Conservation (phyloP, 1,140 invertebrate species). For the Thereuonema tuberculata region DNA sequence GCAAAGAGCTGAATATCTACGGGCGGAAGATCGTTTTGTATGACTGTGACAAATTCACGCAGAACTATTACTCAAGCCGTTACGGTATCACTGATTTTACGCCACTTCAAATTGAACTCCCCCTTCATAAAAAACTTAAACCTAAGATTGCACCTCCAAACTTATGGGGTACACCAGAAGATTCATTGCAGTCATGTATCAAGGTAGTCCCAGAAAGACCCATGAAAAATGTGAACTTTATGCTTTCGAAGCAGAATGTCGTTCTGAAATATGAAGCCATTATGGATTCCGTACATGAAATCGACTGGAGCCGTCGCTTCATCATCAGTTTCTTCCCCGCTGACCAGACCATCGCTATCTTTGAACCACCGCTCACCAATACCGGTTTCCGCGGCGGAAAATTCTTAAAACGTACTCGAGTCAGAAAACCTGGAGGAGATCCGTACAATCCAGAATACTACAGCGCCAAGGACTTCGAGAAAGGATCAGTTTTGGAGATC, state of each 20-base stretch:
- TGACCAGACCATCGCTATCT: constrained; percentile 36
- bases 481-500: background rate
- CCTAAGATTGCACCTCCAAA: constrained; percentile 43
- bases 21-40: constrained; percentile 55
- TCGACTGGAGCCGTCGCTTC: constrained; percentile 32
- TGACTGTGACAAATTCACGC: constrained; percentile 65
- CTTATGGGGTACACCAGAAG: constrained; percentile 55
- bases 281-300: constrained; percentile 32
- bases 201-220: constrained; percentile 50
- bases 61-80: constrained; percentile 49
- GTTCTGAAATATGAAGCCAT: constrained; percentile 37
- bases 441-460: constrained; percentile 4
- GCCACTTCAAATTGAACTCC: constrained; percentile 23
- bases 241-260: constrained; percentile 34
- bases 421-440: background rate
- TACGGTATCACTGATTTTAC: constrained; percentile 35
- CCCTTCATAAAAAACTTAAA: constrained; percentile 1
- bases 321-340: constrained; percentile 36
- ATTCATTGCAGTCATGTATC: constrained; percentile 52
- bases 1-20: constrained; percentile 36
- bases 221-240: constrained; percentile 41
- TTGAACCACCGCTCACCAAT: constrained; percentile 34
- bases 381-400: constrained; percentile 16
- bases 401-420: background rate
- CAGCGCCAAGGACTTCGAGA: background rate